Evolutionary conservation across 2,113 vertebrate genomes (phyloP).

Genomic region (Sprattus sprattus): DNA sequence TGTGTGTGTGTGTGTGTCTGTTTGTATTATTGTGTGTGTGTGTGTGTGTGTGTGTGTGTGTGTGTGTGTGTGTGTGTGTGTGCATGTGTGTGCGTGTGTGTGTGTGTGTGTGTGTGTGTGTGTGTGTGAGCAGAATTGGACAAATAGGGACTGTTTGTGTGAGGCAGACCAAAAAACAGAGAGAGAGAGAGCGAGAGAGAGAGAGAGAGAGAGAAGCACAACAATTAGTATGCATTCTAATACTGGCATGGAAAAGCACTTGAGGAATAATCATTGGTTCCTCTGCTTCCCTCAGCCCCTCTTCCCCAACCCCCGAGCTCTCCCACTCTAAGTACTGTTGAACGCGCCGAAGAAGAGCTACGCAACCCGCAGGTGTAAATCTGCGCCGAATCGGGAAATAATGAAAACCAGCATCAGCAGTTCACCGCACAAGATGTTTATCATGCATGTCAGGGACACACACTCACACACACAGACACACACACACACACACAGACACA

Average conservation of each 20-base stretch:
- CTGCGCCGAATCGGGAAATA: constrained; percentile 58
- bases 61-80: neutral
- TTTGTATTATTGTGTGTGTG: neutral
- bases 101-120: neutral
- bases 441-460: constrained; percentile 35
- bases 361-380: constrained; percentile 42
- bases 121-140: neutral
- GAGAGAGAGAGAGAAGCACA: too few relatives aligned
- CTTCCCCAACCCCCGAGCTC: too few relatives aligned
- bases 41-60: neutral
- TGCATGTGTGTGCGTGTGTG: neutral
- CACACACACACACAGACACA: too few relatives aligned
- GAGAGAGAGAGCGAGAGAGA: neutral
- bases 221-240: too few relatives aligned
- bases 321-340: too few relatives aligned
- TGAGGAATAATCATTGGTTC: too few relatives aligned
- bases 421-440: constrained; percentile 60
- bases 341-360: neutral
- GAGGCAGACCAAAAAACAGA: neutral
- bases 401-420: constrained; percentile 65
- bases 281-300: too few relatives aligned
- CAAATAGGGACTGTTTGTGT: neutral
- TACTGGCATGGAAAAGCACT: constrained; percentile 14
- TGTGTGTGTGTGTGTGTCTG: neutral
- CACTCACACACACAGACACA: neutral